Conservation (phyloP, 2,888 invertebrate genomes). For the Griposia aprilina region DNA sequence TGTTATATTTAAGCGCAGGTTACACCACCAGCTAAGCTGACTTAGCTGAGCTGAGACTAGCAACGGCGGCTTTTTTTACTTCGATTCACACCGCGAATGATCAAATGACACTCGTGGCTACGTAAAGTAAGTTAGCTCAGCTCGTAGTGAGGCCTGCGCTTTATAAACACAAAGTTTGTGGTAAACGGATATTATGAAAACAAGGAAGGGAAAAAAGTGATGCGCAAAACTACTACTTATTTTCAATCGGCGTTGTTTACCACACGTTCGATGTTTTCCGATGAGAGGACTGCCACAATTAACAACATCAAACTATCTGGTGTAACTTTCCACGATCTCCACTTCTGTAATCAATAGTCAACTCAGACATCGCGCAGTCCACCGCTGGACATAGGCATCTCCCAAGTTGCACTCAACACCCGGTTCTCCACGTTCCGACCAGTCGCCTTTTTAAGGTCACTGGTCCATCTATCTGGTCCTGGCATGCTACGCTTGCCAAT, state of each 20-base stretch:
- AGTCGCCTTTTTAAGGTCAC: no score
- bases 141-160: background rate
- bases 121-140: background rate
- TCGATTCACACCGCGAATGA: background rate
- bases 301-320: background rate
- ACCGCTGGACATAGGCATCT: background rate
- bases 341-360: background rate
- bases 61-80: background rate
- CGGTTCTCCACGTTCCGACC: background rate
- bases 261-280: background rate
- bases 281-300: background rate
- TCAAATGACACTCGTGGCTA: background rate
- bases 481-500: background rate
- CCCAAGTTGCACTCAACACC: background rate
- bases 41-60: no score
- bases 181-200: background rate
- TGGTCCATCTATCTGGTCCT: no score
- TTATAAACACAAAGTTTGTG: background rate
- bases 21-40: slow-evolving; percentile 16
- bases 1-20: slow-evolving; percentile 9
- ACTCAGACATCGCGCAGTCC: background rate
- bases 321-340: background rate
- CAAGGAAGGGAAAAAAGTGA: background rate
- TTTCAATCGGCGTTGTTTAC: background rate
- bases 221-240: background rate